Conservation (phyloP, 1,140 invertebrate genomes). For the Drosophila lini region DNA sequence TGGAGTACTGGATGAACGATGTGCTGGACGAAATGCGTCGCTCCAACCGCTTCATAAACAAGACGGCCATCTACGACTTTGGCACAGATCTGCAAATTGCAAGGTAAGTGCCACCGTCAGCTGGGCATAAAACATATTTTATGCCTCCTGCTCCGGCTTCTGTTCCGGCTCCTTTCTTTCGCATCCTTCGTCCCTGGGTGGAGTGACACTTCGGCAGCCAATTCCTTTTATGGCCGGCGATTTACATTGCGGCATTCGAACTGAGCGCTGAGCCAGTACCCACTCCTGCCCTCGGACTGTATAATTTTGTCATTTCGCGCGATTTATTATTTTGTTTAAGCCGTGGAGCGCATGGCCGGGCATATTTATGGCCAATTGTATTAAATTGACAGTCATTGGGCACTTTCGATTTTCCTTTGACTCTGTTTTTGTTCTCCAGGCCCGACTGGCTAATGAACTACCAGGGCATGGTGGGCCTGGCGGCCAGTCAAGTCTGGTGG, state of each 20-base stretch:
- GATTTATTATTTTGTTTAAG: conserved; percentile 83
- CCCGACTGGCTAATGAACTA: conserved; percentile 94
- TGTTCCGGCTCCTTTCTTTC: conserved; percentile 1
- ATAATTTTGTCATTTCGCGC: conserved; percentile 84
- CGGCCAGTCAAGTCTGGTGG: conserved; percentile 96
- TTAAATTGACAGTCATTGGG: conserved; percentile 81
- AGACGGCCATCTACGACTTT: conserved; percentile 94
- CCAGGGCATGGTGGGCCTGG: conserved; percentile 94
- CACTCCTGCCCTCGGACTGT: conserved; percentile 50
- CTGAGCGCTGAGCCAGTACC: conserved; percentile 15
- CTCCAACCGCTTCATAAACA: conserved; percentile 93
- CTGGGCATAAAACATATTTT: conserved; percentile 67
- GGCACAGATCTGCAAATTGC: conserved; percentile 88
- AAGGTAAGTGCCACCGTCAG: conserved; percentile 71
- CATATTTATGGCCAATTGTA: conserved; percentile 83
- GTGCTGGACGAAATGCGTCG: conserved; percentile 93
- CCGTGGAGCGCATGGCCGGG: conserved; percentile 54
- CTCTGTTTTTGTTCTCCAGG: conserved; percentile 56
- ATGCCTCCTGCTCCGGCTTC: conserved; percentile 24
- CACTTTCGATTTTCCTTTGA: conserved; percentile 61
- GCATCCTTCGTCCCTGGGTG: conserved; percentile 6
- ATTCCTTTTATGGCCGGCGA: conserved; percentile 72
- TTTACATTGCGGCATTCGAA: conserved; percentile 66
- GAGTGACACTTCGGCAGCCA: conserved; percentile 57
- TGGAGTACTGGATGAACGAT: conserved; percentile 96